Percentiles rank a stretch among this genome's conserved stretches.
phyloP scores from a whole-genome alignment of 2,797 vertebrate genomes.

The Hippoglossus hippoglossus region DNA sequence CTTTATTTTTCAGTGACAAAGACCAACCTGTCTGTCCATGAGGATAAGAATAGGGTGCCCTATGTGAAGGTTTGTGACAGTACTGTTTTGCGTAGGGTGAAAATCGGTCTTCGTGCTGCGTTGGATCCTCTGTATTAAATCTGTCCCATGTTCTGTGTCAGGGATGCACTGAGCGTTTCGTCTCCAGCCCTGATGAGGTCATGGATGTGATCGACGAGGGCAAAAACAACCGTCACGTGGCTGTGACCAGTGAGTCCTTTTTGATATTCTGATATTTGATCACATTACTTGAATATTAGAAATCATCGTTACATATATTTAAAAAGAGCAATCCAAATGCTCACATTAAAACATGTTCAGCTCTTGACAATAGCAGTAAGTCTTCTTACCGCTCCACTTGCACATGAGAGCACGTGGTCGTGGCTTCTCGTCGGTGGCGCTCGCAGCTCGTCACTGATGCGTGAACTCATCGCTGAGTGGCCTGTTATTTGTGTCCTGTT shows the following conservation, averaged over 20 bases:
- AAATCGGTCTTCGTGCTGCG: not conserved
- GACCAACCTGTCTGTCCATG: conserved; percentile 96
- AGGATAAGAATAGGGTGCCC: conserved; percentile 98
- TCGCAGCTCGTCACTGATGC: conserved; percentile 21
- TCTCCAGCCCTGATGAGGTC: conserved; percentile 98
- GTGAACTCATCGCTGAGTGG: conserved; percentile 37
- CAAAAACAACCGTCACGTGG: conserved; percentile 94
- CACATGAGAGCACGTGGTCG: not conserved
- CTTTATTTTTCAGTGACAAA: conserved; percentile 89
- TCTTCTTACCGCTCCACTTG: not conserved
- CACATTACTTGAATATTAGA: not conserved
- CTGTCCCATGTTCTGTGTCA: conserved; percentile 56
- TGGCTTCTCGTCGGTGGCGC: conserved; percentile 1
- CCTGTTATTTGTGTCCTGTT: conserved; percentile 45
- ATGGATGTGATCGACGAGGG: conserved; percentile 98
- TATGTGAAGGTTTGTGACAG: conserved; percentile 91
- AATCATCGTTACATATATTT: not conserved
- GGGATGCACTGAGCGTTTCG: conserved; percentile 98
- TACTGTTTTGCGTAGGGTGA: not conserved
- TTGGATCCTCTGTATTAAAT: conserved; percentile 1
- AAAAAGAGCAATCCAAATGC: not conserved
- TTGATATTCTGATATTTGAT: not conserved
- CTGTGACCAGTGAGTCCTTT: conserved; percentile 93
- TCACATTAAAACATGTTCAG: not conserved
- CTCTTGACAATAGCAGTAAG: not conserved